These are phyloP conservation scores for Iselma pallidipennis DNA, from an alignment of 2,888 invertebrate species.

Conservation along the genomic window DNA sequence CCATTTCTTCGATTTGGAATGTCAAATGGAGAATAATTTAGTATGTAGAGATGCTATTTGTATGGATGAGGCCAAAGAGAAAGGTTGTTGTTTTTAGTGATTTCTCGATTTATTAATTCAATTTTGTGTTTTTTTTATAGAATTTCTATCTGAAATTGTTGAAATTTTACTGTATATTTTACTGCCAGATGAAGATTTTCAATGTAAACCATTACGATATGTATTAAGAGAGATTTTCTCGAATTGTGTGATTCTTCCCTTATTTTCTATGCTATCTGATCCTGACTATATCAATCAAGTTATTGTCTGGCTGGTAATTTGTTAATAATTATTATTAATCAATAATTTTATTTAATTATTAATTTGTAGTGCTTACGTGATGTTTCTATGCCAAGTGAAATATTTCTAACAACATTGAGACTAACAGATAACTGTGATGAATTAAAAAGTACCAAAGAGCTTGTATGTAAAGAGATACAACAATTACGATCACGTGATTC, in stretches of 20 bases:
- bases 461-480: conserved; percentile 81
- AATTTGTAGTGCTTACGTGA: conserved; percentile 74
- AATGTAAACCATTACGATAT: conserved; percentile 78
- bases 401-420: conserved; percentile 81
- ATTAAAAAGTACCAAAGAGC: conserved; percentile 76
- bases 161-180: conserved; percentile 83
- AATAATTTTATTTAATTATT: conserved; percentile 1
- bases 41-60: conserved; percentile 81
- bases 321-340: neutral
- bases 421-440: conserved; percentile 81
- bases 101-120: too few species aligned
- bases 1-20: conserved; percentile 88
- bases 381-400: conserved; percentile 74
- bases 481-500: conserved; percentile 81
- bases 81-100: conserved; percentile 55
- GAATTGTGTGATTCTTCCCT: conserved; percentile 52
- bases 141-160: conserved; percentile 78
- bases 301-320: conserved; percentile 83
- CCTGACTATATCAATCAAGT: conserved; percentile 92
- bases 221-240: conserved; percentile 67
- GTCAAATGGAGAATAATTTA: conserved; percentile 79
- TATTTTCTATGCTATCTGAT: conserved; percentile 78
- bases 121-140: conserved; percentile 54
- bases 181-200: conserved; percentile 82
- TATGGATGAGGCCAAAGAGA: conserved; percentile 68